A percentile compares a stretch with the other conserved stretches of the same genome.
Evolutionary conservation across 2,113 vertebrate species (phyloP).

Genomic region (Phalacrocorax pelagicus): DNA sequence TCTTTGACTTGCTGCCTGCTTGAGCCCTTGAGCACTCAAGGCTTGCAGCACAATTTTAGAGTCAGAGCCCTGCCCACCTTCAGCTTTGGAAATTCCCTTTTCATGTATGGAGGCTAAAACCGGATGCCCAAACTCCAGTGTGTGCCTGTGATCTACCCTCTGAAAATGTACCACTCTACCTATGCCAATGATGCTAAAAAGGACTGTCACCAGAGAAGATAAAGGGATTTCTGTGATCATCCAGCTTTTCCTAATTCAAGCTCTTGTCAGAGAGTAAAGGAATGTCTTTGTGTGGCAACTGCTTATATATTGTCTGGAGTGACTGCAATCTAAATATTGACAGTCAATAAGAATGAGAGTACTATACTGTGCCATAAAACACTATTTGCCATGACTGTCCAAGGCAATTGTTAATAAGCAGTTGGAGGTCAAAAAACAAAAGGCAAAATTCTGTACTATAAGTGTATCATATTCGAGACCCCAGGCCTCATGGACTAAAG

Average conservation of each 20-base stretch:
- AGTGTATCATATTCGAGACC: not conserved
- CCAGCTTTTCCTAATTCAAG: not conserved
- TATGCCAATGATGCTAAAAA: not conserved
- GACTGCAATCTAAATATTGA: conserved; percentile 7
- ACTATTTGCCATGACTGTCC: not conserved
- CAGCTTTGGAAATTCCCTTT: conserved; percentile 13
- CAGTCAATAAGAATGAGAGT: not conserved
- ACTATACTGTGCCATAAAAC: not conserved
- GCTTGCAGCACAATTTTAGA: not conserved
- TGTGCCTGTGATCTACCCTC: not conserved
- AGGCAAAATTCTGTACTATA: not conserved
- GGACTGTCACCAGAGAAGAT: not conserved
- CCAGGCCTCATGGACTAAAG: not conserved
- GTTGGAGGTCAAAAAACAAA: not conserved
- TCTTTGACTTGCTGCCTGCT: not conserved
- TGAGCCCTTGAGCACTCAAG: not conserved
- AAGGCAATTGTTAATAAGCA: not conserved
- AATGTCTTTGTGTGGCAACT: not conserved
- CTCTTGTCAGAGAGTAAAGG: not conserved
- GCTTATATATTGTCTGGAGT: not conserved
- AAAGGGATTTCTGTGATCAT: not conserved
- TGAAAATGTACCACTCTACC: not conserved
- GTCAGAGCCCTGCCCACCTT: not conserved
- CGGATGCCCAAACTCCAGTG: not conserved
- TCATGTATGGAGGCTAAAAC: not conserved